Conservation (phyloP, 1,140 invertebrate species). For the Temnothorax nylanderi region DNA sequence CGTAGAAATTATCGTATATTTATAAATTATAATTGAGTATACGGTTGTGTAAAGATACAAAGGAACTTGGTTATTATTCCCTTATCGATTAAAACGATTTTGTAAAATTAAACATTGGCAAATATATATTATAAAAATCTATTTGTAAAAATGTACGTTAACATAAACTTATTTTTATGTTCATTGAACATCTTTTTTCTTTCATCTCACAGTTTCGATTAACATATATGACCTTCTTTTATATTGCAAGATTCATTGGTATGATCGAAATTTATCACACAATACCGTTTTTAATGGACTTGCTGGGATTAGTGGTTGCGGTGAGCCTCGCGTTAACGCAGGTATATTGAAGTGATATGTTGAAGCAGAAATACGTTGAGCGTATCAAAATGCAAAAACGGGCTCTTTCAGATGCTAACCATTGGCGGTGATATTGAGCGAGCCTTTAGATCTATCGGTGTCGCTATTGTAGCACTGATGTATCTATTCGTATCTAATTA, state of each 20-base stretch:
- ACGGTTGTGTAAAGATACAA: neutral
- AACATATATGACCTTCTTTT: neutral
- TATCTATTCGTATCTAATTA: neutral
- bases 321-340: neutral
- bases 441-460: neutral
- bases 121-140: neutral
- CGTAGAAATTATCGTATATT: neutral
- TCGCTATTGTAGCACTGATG: neutral
- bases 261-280: conserved; percentile 17
- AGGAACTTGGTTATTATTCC: neutral
- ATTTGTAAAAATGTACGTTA: neutral
- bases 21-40: neutral
- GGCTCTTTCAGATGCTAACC: conserved; percentile 1
- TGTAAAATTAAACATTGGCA: neutral
- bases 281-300: conserved; percentile 14
- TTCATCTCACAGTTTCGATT: neutral
- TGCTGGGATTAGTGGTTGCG: neutral
- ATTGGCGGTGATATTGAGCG: neutral
- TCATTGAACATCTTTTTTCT: neutral
- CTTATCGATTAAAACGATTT: neutral
- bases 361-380: neutral
- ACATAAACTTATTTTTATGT: neutral
- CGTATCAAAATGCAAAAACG: neutral
- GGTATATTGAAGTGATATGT: conserved; percentile 6
- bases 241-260: conserved; percentile 18